Conservation (phyloP, 2,113 vertebrate genomes). For the Oryzias javanicus region DNA sequence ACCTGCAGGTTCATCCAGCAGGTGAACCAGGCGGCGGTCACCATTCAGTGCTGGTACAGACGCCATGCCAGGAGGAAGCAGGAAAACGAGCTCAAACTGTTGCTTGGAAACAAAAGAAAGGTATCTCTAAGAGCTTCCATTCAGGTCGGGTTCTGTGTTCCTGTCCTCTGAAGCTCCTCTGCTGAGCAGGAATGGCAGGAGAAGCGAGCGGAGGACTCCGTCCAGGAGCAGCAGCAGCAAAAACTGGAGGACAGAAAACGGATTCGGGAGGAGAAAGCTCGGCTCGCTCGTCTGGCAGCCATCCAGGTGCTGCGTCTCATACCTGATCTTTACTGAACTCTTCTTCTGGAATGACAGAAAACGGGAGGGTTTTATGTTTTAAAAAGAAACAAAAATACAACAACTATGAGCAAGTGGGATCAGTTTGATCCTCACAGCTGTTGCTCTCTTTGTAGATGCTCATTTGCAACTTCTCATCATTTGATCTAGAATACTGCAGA, state of each 20-base stretch:
- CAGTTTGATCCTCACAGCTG: too few relatives aligned
- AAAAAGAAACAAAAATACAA: too few relatives aligned
- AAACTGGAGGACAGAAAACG: slow-evolving; percentile 80
- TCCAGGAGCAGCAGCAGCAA: slow-evolving; percentile 67
- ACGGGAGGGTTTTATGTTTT: too few relatives aligned
- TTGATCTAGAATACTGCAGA: too few relatives aligned
- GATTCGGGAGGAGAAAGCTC: slow-evolving; percentile 90
- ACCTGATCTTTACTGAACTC: too few relatives aligned
- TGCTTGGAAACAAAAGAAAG: slow-evolving; percentile 80
- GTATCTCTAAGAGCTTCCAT: slow-evolving; percentile 56
- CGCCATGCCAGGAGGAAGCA: slow-evolving; percentile 66
- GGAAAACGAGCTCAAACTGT: slow-evolving; percentile 64
- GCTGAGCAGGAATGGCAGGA: slow-evolving; percentile 80
- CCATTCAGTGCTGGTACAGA: slow-evolving; percentile 94
- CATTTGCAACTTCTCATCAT: too few relatives aligned
- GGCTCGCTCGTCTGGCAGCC: slow-evolving; percentile 81
- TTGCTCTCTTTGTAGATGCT: too few relatives aligned
- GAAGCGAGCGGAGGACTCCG: slow-evolving; percentile 60
- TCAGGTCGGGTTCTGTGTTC: background rate
- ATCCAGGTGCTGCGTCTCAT: slow-evolving; percentile 77
- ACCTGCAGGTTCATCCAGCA: slow-evolving; percentile 85
- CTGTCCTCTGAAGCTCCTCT: background rate
- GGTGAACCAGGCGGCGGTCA: slow-evolving; percentile 86
- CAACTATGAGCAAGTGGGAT: too few relatives aligned
- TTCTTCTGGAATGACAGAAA: too few relatives aligned